Conservation (phyloP, 2,797 vertebrate genomes). For the Siniperca scherzeri region DNA sequence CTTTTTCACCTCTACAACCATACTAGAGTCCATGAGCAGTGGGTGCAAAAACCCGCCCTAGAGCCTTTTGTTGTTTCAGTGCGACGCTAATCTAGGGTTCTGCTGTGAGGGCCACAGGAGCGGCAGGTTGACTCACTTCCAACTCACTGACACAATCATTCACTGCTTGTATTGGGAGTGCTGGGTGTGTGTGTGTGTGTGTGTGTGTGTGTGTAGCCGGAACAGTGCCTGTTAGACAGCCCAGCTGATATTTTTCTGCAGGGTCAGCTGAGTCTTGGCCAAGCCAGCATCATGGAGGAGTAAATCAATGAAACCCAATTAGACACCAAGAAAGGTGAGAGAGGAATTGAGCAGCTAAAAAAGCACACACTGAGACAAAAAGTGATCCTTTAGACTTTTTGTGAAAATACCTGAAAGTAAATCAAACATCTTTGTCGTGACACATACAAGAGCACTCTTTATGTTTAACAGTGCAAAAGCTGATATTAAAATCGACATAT, state of each 20-base stretch:
- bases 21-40: conserved; percentile 33
- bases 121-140: conserved; percentile 80
- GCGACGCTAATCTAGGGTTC: conserved; percentile 72
- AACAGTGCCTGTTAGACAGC: conserved; percentile 73
- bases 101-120: conserved; percentile 71
- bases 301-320: conserved; percentile 86
- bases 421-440: conserved; percentile 38
- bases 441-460: neutral
- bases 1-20: conserved; percentile 12
- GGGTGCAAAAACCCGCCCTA: conserved; percentile 22
- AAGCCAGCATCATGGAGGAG: conserved; percentile 76
- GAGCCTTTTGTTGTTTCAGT: conserved; percentile 74
- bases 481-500: conserved; percentile 9
- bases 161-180: conserved; percentile 70
- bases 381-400: conserved; percentile 43
- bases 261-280: conserved; percentile 84
- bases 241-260: conserved; percentile 82
- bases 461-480: conserved; percentile 15
- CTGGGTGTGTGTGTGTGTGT: conserved; percentile 41
- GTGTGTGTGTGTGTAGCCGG: conserved; percentile 43
- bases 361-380: conserved; percentile 51
- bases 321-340: conserved; percentile 75
- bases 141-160: conserved; percentile 82
- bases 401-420: conserved; percentile 34
- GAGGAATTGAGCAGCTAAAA: conserved; percentile 62